These are phyloP conservation scores for Tetragnatha versicolor DNA, from an alignment of 1,140 invertebrate species.

Conservation along the genomic window DNA sequence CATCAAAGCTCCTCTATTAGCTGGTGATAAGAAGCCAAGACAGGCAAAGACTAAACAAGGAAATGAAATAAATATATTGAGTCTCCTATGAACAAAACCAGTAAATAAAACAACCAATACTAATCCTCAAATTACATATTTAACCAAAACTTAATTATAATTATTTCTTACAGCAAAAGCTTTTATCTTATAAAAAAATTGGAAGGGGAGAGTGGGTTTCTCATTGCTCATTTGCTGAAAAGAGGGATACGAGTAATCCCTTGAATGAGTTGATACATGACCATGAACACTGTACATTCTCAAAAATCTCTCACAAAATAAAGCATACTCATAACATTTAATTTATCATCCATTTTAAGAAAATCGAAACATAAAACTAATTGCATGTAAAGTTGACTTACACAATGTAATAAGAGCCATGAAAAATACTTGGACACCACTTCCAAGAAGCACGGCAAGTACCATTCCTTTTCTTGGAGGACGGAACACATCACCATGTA, in stretches of 20 bases:
- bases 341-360: neutral
- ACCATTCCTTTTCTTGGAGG: constrained; percentile 97
- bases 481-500: constrained; percentile 93
- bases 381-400: constrained; percentile 57
- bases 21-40: constrained; percentile 96
- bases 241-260: too few relatives aligned
- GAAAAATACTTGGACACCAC: constrained; percentile 86
- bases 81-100: too few relatives aligned
- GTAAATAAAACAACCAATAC: too few relatives aligned
- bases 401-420: constrained; percentile 72
- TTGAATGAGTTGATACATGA: too few relatives aligned
- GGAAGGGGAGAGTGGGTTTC: neutral
- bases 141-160: neutral
- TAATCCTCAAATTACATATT: too few relatives aligned
- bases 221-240: too few relatives aligned
- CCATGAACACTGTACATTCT: too few relatives aligned
- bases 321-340: neutral
- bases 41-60: constrained; percentile 85
- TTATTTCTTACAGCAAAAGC: neutral
- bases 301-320: too few relatives aligned
- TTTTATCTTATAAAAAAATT: neutral
- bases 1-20: constrained; percentile 97
- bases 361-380: neutral
- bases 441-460: constrained; percentile 91
- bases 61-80: too few relatives aligned